These are phyloP conservation scores for Erebia aethiops DNA, from an alignment of 2,888 invertebrate species.

Conservation along the genomic window DNA sequence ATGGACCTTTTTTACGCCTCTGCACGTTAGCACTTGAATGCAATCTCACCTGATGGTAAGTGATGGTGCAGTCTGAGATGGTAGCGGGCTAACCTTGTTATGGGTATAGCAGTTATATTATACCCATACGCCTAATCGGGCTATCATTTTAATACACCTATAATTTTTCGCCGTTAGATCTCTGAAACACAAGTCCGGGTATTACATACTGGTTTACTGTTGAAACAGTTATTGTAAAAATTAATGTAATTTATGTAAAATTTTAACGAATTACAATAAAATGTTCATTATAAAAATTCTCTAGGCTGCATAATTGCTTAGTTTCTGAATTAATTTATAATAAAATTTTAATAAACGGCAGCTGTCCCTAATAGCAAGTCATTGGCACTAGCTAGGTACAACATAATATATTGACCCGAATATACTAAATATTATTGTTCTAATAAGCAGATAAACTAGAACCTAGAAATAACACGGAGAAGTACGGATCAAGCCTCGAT, in stretches of 20 bases:
- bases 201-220: too few species aligned
- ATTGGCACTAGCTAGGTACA: background rate
- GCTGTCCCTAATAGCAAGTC: background rate
- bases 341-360: constrained; percentile 27
- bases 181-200: too few species aligned
- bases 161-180: too few species aligned
- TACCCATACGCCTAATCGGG: too few species aligned
- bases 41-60: too few species aligned
- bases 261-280: constrained; percentile 2
- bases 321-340: constrained; percentile 32
- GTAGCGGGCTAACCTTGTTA: too few species aligned
- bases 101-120: too few species aligned
- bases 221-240: background rate
- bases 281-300: constrained; percentile 24
- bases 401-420: background rate
- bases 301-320: constrained; percentile 25
- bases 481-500: background rate
- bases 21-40: too few species aligned
- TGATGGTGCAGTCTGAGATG: too few species aligned
- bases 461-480: background rate
- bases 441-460: background rate
- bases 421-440: background rate
- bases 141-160: too few species aligned
- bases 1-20: too few species aligned
- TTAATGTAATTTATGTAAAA: background rate